Base-by-base conservation (phyloP, 2,888 invertebrate species). In the Diploptera punctata region DNA sequence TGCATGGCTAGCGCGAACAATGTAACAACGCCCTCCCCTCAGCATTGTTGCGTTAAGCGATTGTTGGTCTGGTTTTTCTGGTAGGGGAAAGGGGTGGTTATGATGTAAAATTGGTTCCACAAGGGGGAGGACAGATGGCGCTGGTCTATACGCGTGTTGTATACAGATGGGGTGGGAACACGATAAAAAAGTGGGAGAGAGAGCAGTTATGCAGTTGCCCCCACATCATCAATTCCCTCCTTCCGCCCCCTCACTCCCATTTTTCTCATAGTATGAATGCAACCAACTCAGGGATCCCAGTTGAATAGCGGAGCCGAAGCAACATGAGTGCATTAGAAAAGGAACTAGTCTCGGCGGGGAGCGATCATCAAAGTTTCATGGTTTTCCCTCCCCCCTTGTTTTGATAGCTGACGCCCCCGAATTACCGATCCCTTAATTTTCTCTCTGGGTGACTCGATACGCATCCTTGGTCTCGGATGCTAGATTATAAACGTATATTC, bases 141-240 rank as follows among this genome's bases (percentile, higher is more conserved):
- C 29, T 57, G 57, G 57, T 57, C n/a, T 57, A 29, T 57, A 29
- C 9, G 13, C 16, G 31, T 10, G 81, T 81, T 81, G 80, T 80
- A 81, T 81, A 81, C 81, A 81, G 77, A 76, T 79, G 77, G 75
- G 75, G 74, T 72, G 72, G 76, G 71, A 76, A 76, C 75, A 74
- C 75, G 75, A 72, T 77, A 77, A 78, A 77, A 78, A 79, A 78
- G 80, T 79, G 76, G 78, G 77, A 47, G 67, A 43, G 70, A 62
- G 71, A 54, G 68, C 78, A 75, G 74, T 76, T 75, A 77, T 76
- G 73, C 71, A 74, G 65, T 65, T 65, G 65, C 65, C 47, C 62
- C 43, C 62, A 62, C 62, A 62, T 62, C 62, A 62, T 65, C 65
- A 65, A 44, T 5, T 47, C 29, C 47, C 65, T 47, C 44, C 47